Base-by-base conservation (phyloP, 35 echinoderm and acorn worm genomes). In the Acanthaster planci region DNA sequence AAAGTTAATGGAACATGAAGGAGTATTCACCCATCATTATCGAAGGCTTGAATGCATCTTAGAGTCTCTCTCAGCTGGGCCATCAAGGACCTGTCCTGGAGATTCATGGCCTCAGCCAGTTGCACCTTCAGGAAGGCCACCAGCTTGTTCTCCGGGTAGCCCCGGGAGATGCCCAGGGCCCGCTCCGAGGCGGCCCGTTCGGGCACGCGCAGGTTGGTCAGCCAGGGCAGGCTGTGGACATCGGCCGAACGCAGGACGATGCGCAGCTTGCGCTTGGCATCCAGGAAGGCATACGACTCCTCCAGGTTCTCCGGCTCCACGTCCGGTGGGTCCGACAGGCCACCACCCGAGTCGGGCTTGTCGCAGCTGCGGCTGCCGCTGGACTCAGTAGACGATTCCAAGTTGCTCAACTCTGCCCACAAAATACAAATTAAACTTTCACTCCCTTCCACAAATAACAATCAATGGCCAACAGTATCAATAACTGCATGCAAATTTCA, bases 251-350 rank as follows among this genome's bases (percentile, higher is more conserved):
- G 81, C 37, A 99, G 67, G 8, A 99, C 92, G 21, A 99, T 99
- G 39, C 92, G 88, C 6, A 99, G 96, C 77, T 99, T 99, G 38
- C 96, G 88, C 40, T 99, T 99, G 36, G 96, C 96, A 35, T 99
- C 96, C 32, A 58, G 88, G 77, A 91, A 99, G 0, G 96, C 82
- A 52, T 91, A 99, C 21, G 88, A 88, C 6, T 84, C 64, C 23
- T 99, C 96, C 5, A 93, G 17, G 75, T 86, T 76, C 16, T 91
- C 52, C 30, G 89, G 55, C 38, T 85, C 85, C 42, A 12, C 30
- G 87, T 67, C 68, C 7, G 76, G 76, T 19, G 67, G 75, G 40
- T 95, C 93, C 19, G 93, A 87, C n/a, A n/a, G 42, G 42, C 42
- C 42, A 53, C 85, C 84, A 50, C 81, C 75, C 5, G 93, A 95